Evolutionary conservation across 1,140 invertebrate species (phyloP).

Genomic region (Caerostris darwini): DNA sequence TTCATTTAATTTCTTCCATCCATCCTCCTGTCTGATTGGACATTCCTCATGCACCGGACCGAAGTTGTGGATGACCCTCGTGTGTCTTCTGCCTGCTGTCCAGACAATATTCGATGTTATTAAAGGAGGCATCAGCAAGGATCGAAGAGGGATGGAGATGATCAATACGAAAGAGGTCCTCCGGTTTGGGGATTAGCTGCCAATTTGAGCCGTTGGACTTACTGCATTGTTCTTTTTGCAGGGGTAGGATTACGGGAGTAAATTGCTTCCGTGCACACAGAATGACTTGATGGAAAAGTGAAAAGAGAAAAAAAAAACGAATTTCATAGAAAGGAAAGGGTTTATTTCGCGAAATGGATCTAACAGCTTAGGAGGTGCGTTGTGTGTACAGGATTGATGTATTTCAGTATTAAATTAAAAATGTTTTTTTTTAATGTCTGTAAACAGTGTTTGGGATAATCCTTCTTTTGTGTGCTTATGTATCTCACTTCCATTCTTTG

Average conservation of each 20-base stretch:
- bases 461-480: no score
- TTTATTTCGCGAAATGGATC: not conserved
- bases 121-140: constrained; percentile 29
- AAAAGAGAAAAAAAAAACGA: not conserved
- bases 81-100: not conserved
- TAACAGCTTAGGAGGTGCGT: not conserved
- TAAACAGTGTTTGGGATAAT: no score
- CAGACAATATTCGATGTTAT: constrained; percentile 43
- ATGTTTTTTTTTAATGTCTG: no score
- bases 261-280: not conserved
- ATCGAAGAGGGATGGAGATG: not conserved
- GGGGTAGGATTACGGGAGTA: not conserved
- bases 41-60: not conserved
- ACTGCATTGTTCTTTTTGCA: not conserved
- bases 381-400: no score
- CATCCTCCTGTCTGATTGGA: not conserved
- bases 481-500: no score
- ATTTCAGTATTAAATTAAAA: no score
- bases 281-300: not conserved
- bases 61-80: constrained; percentile 3
- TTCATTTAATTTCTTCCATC: constrained; percentile 14
- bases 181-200: not conserved
- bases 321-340: not conserved
- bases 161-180: not conserved
- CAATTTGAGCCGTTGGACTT: constrained; percentile 37